phyloP scores from a whole-genome alignment of 1,140 invertebrate genomes.

The Sitodiplosis mosellana region DNA sequence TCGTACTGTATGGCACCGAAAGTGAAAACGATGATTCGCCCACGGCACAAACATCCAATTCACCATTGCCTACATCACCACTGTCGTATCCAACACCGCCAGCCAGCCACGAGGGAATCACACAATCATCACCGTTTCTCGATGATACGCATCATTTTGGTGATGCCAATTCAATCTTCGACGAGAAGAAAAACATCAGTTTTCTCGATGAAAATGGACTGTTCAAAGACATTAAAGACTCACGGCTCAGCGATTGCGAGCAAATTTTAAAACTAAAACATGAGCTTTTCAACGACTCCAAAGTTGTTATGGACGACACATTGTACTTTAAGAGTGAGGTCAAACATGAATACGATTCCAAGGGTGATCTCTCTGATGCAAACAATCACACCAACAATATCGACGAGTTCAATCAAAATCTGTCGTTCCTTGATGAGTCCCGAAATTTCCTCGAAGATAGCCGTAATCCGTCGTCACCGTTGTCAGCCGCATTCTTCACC shows the following conservation, averaged over 20 bases:
- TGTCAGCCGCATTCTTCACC: slow-evolving; percentile 67
- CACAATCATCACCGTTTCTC: slow-evolving; percentile 23
- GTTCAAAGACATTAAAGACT: slow-evolving; percentile 1
- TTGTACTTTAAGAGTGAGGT: slow-evolving; percentile 4
- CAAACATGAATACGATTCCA: slow-evolving; percentile 14
- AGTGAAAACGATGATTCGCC: slow-evolving; percentile 21
- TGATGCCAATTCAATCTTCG: slow-evolving; percentile 20
- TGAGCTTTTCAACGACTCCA: slow-evolving; percentile 11
- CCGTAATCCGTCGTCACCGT: slow-evolving; percentile 43
- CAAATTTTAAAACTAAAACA: slow-evolving; percentile 32
- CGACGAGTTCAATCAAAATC: slow-evolving; percentile 22
- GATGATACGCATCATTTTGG: slow-evolving; percentile 21
- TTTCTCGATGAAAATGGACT: slow-evolving; percentile 7
- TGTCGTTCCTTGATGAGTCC: slow-evolving; percentile 21
- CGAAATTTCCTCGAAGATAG: slow-evolving; percentile 33
- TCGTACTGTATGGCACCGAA: slow-evolving; percentile 22
- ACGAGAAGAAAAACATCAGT: slow-evolving; percentile 15
- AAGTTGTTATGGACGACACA: slow-evolving; percentile 21
- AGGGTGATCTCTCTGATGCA: slow-evolving; percentile 17
- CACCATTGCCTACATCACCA: slow-evolving; percentile 44
- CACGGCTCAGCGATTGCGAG: slow-evolving; percentile 24
- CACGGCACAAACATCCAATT: slow-evolving; percentile 25
- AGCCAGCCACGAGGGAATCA: slow-evolving; percentile 57
- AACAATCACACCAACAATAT: slow-evolving; percentile 9
- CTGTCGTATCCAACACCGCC: slow-evolving; percentile 64